Evolutionary conservation across 1,140 invertebrate species (phyloP), one percentile per base, ranked within the genome.

Genomic region (Papilio aristodemus): DNA sequence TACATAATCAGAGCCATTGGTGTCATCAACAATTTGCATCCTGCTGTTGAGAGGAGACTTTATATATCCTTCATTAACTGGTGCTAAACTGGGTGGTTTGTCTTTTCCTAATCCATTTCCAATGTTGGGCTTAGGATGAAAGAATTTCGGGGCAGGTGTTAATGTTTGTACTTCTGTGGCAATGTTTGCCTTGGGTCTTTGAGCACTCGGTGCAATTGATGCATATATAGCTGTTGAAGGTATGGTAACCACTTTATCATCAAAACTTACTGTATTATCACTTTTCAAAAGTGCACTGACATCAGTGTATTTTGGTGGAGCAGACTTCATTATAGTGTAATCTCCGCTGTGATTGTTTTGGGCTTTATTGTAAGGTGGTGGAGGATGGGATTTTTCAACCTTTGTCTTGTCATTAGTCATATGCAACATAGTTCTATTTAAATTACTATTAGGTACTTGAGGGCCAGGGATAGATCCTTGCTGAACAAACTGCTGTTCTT

Each of bases 1-100:
- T 6, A 95, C 94, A 89, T 95, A 95, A 76, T 95, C 94, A n/a
- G 94, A 94, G 66, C 93, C 93, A 82, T 94, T 94, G 27, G 93
- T 93, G 66, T 94, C 94, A 75, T 95, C 94, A 9, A 91, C 79
- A 71, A 92, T 91, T 60, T 90, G 85, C 86, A 92, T 87, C 74
- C 90, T 83, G 57, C 75, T 86, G 25, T 75, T 78, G n/a, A 78
- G 71, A 46, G 75, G 67, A 5, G 83, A 73, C 50, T 81, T 88
- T 1, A 77, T 80, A 70, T 82, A 89, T 13, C 77, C 77, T 66
- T 87, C 87, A 82, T 91, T 90, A 13, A 77, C 69, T 66, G 76
- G 58, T 43, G 43, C 19, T 50, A 36, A 14, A 17, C 25, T 10
- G 1, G 80, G 66, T 57, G 79, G 69, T 67, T 87, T 87, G 13